phyloP scores from a whole-genome alignment of 2,113 vertebrate genomes.

The Psilopsiagon aymara region DNA sequence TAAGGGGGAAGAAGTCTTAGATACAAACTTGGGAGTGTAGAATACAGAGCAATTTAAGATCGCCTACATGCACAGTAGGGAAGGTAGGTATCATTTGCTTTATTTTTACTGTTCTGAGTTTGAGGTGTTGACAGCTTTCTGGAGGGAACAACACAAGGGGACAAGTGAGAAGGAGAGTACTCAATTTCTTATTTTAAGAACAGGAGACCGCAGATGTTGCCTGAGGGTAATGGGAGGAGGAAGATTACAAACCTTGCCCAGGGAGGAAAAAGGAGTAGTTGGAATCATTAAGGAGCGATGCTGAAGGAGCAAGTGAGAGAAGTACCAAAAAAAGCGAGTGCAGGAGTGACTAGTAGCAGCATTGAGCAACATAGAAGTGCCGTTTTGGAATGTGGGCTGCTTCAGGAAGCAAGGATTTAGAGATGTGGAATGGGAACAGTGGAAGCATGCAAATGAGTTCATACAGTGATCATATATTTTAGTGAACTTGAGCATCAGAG shows the following conservation, averaged over 20 bases:
- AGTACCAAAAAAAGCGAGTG: not conserved
- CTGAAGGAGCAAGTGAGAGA: not conserved
- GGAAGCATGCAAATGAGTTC: not conserved
- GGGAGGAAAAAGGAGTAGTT: not conserved
- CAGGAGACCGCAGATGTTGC: not conserved
- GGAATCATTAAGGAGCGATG: not conserved
- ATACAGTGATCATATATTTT: not conserved
- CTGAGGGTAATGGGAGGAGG: not conserved
- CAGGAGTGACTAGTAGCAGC: not conserved
- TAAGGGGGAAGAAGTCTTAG: not conserved
- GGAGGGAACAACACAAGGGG: not conserved
- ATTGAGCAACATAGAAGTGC: not conserved
- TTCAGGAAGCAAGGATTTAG: not conserved
- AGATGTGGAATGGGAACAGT: not conserved
- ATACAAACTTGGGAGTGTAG: not conserved
- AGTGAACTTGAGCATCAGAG: not conserved
- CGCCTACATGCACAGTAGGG: rapidly evolving
- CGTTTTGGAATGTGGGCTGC: not conserved
- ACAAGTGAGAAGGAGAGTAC: not conserved
- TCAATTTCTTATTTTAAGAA: not conserved
- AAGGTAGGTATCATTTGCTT: not conserved
- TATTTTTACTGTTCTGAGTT: not conserved
- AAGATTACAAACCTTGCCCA: not conserved
- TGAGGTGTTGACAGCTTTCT: constrained; percentile 43
- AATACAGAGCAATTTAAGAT: not conserved